Conservation (phyloP, 2,113 vertebrate species). For the Panthera uncia region DNA sequence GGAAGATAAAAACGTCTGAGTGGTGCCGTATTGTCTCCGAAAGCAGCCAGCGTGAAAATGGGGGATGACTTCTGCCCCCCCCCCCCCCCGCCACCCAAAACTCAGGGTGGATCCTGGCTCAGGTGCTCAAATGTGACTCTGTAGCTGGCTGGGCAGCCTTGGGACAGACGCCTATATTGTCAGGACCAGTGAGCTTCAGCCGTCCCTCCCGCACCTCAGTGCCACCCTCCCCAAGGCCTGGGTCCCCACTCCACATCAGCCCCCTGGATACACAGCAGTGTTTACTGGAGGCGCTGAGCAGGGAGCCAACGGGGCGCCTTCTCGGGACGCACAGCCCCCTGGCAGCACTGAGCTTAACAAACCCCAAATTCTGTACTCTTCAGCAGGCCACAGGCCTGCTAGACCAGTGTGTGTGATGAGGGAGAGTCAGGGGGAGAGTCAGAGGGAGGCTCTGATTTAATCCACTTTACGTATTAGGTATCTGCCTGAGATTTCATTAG, state of each 20-base stretch:
- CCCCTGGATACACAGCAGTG: too few species aligned
- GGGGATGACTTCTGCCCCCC: background rate
- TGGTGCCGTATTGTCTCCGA: background rate
- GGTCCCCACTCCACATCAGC: background rate
- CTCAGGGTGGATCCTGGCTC: background rate
- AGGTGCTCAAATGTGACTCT: background rate
- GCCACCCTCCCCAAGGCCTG: background rate
- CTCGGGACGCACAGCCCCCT: background rate
- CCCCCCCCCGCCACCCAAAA: background rate
- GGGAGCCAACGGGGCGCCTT: background rate
- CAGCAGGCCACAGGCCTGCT: background rate
- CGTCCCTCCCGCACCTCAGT: fast-evolving
- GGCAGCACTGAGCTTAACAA: background rate
- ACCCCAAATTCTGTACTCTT: background rate
- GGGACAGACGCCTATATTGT: background rate
- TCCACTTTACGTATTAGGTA: background rate
- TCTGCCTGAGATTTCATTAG: background rate
- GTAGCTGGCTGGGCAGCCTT: too few species aligned
- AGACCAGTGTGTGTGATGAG: background rate
- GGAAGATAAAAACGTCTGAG: slow-evolving; percentile 10
- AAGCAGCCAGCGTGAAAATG: slow-evolving; percentile 45
- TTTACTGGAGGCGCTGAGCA: background rate
- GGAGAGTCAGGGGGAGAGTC: background rate
- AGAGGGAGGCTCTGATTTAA: background rate
- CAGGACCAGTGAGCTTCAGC: background rate